Percentiles rank a stretch among this genome's conserved stretches.
Evolutionary conservation across 2,888 invertebrate genomes (phyloP).

Genomic region (Ectemnius cavifrons): DNA sequence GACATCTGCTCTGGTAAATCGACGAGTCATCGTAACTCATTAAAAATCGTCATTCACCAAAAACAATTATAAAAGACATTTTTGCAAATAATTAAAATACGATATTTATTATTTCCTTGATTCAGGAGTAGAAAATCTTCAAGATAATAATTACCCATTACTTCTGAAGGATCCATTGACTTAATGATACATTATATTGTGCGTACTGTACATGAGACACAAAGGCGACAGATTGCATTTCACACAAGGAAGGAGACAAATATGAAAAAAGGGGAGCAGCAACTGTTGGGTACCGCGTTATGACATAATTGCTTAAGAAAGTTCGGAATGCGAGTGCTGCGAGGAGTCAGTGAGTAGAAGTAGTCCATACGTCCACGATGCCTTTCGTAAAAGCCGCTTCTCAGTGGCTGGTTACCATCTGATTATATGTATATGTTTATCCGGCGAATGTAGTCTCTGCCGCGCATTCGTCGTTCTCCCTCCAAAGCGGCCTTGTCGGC

Average conservation of each 20-base stretch:
- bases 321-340: slow-evolving; percentile 58
- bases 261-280: slow-evolving; percentile 6
- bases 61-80: too few relatives aligned
- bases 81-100: too few relatives aligned
- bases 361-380: slow-evolving; percentile 45
- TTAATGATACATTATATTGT: too few relatives aligned
- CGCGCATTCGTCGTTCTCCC: not conserved
- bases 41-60: too few relatives aligned
- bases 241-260: slow-evolving; percentile 12
- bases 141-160: too few relatives aligned
- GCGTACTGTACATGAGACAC: too few relatives aligned
- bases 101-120: too few relatives aligned
- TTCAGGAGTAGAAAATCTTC: too few relatives aligned
- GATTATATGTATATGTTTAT: slow-evolving; percentile 17
- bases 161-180: too few relatives aligned
- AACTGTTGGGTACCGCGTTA: slow-evolving; percentile 40
- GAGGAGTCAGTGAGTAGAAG: slow-evolving; percentile 33
- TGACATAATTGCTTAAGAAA: slow-evolving; percentile 67
- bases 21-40: too few relatives aligned
- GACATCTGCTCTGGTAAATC: too few relatives aligned
- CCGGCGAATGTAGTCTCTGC: slow-evolving; percentile 1
- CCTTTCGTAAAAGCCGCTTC: slow-evolving; percentile 51
- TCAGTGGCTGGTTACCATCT: slow-evolving; percentile 17
- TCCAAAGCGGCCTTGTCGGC: not conserved
- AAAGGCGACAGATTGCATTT: not conserved